Evolutionary conservation across 1,140 invertebrate species (phyloP).

Genomic region (Drosophila mojavensis): DNA sequence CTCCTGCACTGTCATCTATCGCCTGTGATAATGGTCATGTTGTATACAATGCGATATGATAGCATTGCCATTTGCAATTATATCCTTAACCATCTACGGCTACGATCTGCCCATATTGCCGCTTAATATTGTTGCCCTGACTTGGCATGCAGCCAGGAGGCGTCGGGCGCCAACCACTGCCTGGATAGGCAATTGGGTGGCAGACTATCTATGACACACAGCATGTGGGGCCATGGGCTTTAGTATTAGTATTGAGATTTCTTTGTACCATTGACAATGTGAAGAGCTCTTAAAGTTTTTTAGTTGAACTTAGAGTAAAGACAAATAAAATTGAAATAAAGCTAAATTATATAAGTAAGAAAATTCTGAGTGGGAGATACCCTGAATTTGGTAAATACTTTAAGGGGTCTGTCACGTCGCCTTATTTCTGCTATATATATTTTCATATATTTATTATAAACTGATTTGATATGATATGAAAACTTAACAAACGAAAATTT

Average conservation of each 20-base stretch:
- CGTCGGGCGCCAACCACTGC: conserved; percentile 10
- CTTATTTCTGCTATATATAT: too few species aligned
- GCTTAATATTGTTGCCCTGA: conserved; percentile 54
- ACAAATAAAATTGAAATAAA: too few species aligned
- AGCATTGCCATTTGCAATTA: conserved; percentile 22
- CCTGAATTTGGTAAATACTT: too few species aligned
- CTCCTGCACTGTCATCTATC: conserved; percentile 1
- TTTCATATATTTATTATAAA: too few species aligned
- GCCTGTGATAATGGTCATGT: conserved; percentile 43
- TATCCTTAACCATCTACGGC: conserved; percentile 41
- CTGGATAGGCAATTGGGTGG: not conserved
- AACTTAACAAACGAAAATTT: too few species aligned
- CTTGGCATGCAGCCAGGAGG: conserved; percentile 51
- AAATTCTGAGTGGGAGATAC: too few species aligned
- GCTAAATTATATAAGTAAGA: too few species aligned
- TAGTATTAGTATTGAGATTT: not conserved
- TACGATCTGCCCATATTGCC: conserved; percentile 54
- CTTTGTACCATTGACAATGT: not conserved
- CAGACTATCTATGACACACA: not conserved
- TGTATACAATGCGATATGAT: conserved; percentile 33
- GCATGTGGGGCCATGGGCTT: not conserved
- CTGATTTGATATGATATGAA: too few species aligned
- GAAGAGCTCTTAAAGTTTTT: not conserved
- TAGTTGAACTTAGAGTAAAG: not conserved
- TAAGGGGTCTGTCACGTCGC: too few species aligned